These are phyloP conservation scores for Hypena proboscidalis DNA, from an alignment of 2,888 invertebrate species.

Conservation along the genomic window DNA sequence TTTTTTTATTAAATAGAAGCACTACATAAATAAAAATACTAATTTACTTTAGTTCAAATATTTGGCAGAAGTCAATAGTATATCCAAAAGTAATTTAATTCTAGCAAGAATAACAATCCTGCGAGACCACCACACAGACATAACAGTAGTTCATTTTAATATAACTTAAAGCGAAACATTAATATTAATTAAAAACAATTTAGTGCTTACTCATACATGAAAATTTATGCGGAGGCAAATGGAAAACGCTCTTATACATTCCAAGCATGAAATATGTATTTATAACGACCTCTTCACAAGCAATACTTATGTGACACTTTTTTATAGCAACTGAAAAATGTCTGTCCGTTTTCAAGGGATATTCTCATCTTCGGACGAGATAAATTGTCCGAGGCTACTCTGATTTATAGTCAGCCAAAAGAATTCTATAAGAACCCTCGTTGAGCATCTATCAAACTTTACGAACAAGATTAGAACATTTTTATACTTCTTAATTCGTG, in stretches of 20 bases:
- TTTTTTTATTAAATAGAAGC: too few relatives aligned
- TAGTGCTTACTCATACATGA: slow-evolving; percentile 1
- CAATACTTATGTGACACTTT: slow-evolving; percentile 25
- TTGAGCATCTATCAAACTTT: slow-evolving; percentile 56
- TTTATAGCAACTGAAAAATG: slow-evolving; percentile 20
- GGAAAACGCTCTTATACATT: slow-evolving; percentile 18
- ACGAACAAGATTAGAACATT: slow-evolving; percentile 49
- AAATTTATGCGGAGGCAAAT: slow-evolving; percentile 15
- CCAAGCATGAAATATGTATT: slow-evolving; percentile 37
- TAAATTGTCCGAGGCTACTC: slow-evolving; percentile 56
- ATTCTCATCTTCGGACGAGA: slow-evolving; percentile 51
- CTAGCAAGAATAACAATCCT: neutral
- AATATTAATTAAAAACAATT: slow-evolving; percentile 18
- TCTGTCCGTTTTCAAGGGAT: slow-evolving; percentile 25
- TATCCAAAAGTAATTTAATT: too few relatives aligned
- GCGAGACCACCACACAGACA: neutral
- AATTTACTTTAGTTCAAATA: too few relatives aligned
- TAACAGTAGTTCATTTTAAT: neutral
- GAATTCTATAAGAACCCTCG: slow-evolving; percentile 44
- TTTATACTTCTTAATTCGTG: slow-evolving; percentile 32
- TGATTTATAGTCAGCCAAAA: slow-evolving; percentile 62
- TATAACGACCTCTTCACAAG: slow-evolving; percentile 31
- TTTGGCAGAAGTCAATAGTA: too few relatives aligned
- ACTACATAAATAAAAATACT: too few relatives aligned
- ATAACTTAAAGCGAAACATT: neutral